phyloP scores from a whole-genome alignment of 2,113 vertebrate species.

The Centropus unirufus region DNA sequence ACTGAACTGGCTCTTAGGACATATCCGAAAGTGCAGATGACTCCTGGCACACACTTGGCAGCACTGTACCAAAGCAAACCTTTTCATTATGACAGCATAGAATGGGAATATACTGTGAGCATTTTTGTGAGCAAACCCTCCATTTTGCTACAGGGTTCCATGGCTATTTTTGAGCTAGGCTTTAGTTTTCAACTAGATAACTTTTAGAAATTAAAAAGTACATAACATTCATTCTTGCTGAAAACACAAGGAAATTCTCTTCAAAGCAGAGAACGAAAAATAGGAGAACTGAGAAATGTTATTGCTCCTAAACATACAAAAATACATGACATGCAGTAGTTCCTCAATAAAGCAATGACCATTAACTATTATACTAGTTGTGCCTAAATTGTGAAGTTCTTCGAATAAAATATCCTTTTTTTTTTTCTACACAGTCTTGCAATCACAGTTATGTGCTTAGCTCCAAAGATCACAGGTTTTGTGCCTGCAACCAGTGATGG shows the following conservation, averaged over 20 bases:
- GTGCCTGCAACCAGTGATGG: not conserved
- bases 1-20: not conserved
- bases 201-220: not conserved
- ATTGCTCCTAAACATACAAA: not conserved
- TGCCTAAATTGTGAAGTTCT: not conserved
- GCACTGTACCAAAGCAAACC: not conserved
- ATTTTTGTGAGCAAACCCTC: not conserved
- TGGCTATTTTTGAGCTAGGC: not conserved
- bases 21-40: not conserved
- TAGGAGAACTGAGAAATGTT: not conserved
- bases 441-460: not conserved
- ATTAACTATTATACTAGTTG: not conserved
- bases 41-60: not conserved
- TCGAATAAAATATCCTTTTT: not conserved
- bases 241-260: not conserved
- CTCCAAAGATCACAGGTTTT: not conserved
- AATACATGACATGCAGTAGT: not conserved
- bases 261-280: not conserved
- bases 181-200: not conserved
- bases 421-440: not conserved
- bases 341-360: not conserved
- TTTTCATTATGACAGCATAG: not conserved
- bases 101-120: not conserved
- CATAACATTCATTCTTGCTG: not conserved
- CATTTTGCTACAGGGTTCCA: not conserved